Evolutionary conservation across 2,888 invertebrate genomes (phyloP), one percentile per base, ranked within the genome.

Genomic region (Camptogramma bilineatum): DNA sequence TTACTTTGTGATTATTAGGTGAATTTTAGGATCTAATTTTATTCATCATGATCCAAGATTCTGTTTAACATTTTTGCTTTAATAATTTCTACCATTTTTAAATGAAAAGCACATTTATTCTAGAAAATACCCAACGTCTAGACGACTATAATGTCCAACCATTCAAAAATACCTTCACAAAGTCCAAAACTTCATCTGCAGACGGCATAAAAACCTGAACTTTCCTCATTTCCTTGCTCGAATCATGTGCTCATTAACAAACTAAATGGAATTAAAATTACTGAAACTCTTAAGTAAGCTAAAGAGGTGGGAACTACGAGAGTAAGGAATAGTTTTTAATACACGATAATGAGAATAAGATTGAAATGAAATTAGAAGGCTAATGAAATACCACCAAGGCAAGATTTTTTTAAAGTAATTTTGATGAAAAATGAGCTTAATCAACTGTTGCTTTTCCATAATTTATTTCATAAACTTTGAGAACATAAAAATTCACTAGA

Each of bases 261-360:
- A 62, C 52, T 66, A 52, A 62, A 62, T 39, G 46, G 58, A 55
- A 58, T 54, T 54, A 62, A 62, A 66, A 58, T 50, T 58, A 54
- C 28, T 24, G n/a, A 55, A 59, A 58, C 54, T 62, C 51, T 28
- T 31, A 57, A 57, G 51, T 56, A 50, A 60, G 52, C 75, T 74
- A 68, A 75, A 50, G 60, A 66, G 70, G 63, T 64, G 51, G 54
- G 16, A 56, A 54, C 13, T 21, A 53, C 24, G 39, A 39, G 39
- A 39, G 34, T 53, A 48, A 19, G 18, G 34, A 39, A 44, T 28
- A 42, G 42, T 53, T 17, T 53, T 58, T 51, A 46, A 9, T 54
- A 16, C 16, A 44, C 17, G 16, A 44, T 44, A 44, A 44, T 44
- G 17, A 44, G 16, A 17, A 7, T 5, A 16, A 17, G 8, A 17